Conservation (phyloP, 1,140 invertebrate species). For the Drosophila pandora region DNA sequence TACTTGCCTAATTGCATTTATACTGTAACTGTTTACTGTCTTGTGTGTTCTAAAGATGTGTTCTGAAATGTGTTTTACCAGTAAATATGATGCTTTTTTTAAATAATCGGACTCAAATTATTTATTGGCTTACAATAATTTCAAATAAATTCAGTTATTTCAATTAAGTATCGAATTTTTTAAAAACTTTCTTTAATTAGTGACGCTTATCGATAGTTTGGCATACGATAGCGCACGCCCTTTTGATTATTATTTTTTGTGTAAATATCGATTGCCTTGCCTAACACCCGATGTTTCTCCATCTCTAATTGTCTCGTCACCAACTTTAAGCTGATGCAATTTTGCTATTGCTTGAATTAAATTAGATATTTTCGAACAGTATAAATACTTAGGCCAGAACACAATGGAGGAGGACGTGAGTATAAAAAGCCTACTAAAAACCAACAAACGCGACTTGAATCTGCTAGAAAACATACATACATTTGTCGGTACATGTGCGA, state of each 20-base stretch:
- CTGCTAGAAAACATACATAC: slow-evolving; percentile 1
- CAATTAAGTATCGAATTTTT: no score
- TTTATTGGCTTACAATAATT: no score
- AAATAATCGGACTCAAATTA: neutral
- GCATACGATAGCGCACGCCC: no score
- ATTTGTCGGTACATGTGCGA: slow-evolving; percentile 32
- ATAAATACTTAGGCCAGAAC: slow-evolving; percentile 7
- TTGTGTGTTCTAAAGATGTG: slow-evolving; percentile 43
- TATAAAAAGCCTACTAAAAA: neutral
- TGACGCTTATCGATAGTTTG: no score
- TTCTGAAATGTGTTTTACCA: slow-evolving; percentile 27
- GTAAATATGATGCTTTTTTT: slow-evolving; percentile 21
- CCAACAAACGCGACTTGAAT: neutral
- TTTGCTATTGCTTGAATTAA: slow-evolving; percentile 11
- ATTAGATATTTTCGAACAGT: slow-evolving; percentile 16
- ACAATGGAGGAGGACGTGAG: slow-evolving; percentile 81
- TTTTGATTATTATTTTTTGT: no score
- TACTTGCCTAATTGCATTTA: slow-evolving; percentile 60
- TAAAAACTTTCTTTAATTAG: no score
- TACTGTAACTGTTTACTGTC: slow-evolving; percentile 42
- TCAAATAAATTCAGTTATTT: no score
- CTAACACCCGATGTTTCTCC: neutral
- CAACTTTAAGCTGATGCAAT: slow-evolving; percentile 62
- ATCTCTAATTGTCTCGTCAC: slow-evolving; percentile 38
- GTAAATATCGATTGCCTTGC: no score